Base-by-base conservation (phyloP, 92 coral and sea anemone species). In the Epizoanthus fatuus region DNA sequence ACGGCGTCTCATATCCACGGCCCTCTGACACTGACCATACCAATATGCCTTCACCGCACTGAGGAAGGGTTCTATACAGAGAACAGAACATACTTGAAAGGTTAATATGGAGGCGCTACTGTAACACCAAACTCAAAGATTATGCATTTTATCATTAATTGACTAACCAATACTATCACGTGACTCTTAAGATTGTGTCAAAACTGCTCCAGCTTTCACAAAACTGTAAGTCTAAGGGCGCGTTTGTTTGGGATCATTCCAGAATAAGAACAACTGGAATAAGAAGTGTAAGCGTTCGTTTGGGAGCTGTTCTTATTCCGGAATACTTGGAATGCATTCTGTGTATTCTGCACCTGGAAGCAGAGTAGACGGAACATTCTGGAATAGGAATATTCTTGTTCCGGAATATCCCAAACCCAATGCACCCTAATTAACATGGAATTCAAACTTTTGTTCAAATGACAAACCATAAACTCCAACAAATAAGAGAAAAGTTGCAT, bases 371-470 rank as follows among this genome's bases (percentile, higher is more conserved):
- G 1, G 53, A 47, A 47, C 6, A 47, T 47, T 12, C 53, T 49
- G 12, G 53, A 49, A 49, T 8, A 10, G 53, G 13, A 1, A 9
- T 49, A 49, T 49, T 49, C 13, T 8, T 49, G 11, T 49, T 49
- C 53, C 1, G 53, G 53, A 49, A 49, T 49, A 49, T 49, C 13
- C 53, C 53, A 49, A 10, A 11, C 7, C 49, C 7, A 44, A 44
- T 5, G 49, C 7, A 44, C 49, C 8, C 8, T 44, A 49, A 49
- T 12, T 49, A 49, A 63, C 15, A 66, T 14, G 38, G 72, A 66
- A 66, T 66, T 66, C 72, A 66, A 66, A 66, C 72, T 66, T 66
- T 42, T 66, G 72, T 14, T 63, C 72, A 66, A 66, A 66, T 29
- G 35, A 29, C 35, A 29, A 29, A 29, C 3, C n/a, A 11, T 45